A percentile compares a stretch with the other conserved stretches of the same genome.
phyloP scores from a whole-genome alignment of 2,113 vertebrate genomes.

The Seriola quinqueradiata region DNA sequence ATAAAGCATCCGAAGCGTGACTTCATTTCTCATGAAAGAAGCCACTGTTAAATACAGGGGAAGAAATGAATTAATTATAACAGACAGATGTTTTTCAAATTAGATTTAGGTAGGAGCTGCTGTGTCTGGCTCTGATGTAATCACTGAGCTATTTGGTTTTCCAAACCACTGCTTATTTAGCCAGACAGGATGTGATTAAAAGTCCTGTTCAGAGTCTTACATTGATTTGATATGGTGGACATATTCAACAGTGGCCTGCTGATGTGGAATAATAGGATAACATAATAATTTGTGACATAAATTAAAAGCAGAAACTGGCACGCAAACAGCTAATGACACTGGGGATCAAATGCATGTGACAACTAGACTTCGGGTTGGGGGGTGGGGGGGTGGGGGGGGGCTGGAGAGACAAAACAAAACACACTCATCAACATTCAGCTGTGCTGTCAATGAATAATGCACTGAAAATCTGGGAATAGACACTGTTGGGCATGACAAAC shows the following conservation, averaged over 20 bases:
- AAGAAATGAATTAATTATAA: slow-evolving; percentile 47
- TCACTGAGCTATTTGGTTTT: slow-evolving; percentile 50
- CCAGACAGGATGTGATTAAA: slow-evolving; percentile 61
- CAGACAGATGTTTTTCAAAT: slow-evolving; percentile 63
- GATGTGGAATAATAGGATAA: slow-evolving; percentile 52
- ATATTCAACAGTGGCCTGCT: slow-evolving; percentile 21
- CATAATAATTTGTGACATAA: slow-evolving; percentile 41
- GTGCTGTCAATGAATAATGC: slow-evolving; percentile 57
- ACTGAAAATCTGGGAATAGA: slow-evolving; percentile 37
- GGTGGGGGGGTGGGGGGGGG: too few species aligned
- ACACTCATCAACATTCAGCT: slow-evolving; percentile 56
- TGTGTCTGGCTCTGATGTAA: slow-evolving; percentile 51
- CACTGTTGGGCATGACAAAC: slow-evolving; percentile 54
- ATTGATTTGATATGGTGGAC: slow-evolving; percentile 45
- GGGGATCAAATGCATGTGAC: slow-evolving; percentile 42
- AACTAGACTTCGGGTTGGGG: slow-evolving; percentile 8
- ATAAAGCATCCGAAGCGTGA: slow-evolving; percentile 4
- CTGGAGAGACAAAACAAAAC: slow-evolving; percentile 36
- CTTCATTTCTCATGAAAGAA: slow-evolving; percentile 10
- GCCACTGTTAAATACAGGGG: slow-evolving; percentile 3
- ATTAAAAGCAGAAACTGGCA: slow-evolving; percentile 47
- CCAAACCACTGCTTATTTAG: slow-evolving; percentile 55
- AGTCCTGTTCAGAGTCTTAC: slow-evolving; percentile 29
- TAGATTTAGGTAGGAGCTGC: slow-evolving; percentile 49
- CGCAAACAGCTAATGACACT: slow-evolving; percentile 22